phyloP scores from a whole-genome alignment of 2,888 invertebrate species.

The Eupithecia dodoneata region DNA sequence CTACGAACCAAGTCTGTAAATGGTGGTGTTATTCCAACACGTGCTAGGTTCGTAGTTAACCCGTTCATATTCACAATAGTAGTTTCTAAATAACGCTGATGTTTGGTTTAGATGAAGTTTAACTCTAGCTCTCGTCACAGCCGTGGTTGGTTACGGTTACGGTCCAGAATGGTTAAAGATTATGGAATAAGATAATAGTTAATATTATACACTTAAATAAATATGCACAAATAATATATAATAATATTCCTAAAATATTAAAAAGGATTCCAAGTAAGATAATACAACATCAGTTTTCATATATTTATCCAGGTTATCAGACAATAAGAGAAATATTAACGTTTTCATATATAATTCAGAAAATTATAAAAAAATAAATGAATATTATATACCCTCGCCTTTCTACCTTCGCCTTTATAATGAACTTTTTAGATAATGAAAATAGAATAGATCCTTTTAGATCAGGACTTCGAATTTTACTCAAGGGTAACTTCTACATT shows the following conservation, averaged over 20 bases:
- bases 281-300: slow-evolving; percentile 16
- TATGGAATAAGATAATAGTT: neutral
- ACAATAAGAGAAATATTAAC: slow-evolving; percentile 10
- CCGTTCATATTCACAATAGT: neutral
- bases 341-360: slow-evolving; percentile 8
- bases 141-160: neutral
- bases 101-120: neutral
- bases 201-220: slow-evolving; percentile 1
- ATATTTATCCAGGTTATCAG: slow-evolving; percentile 15
- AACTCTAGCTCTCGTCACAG: neutral
- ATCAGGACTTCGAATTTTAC: slow-evolving; percentile 29
- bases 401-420: slow-evolving; percentile 16
- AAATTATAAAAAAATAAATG: neutral
- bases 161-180: neutral
- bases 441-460: slow-evolving; percentile 17
- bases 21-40: too few species aligned
- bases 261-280: neutral
- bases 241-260: neutral
- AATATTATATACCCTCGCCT: neutral
- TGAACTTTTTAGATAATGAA: slow-evolving; percentile 5
- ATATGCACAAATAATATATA: slow-evolving; percentile 9
- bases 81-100: neutral
- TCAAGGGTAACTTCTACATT: slow-evolving; percentile 24
- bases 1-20: too few species aligned
- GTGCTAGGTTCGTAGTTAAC: neutral